A percentile compares a stretch with the other conserved stretches of the same genome.
These are phyloP conservation scores for Hanleya hanleyi DNA, from an alignment of 2,888 invertebrate genomes.

Conservation along the genomic window DNA sequence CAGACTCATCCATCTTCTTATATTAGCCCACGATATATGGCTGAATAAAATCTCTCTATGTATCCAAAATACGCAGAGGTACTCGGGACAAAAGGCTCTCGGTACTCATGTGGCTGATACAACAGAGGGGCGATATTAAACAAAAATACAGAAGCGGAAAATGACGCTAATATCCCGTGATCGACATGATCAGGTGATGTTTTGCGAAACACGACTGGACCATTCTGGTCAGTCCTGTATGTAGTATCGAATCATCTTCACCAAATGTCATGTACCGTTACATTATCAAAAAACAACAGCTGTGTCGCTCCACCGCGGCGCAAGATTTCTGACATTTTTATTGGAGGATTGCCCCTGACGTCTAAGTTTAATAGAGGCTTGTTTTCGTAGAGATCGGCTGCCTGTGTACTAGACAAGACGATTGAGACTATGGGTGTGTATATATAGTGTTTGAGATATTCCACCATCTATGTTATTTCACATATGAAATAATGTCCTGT, in stretches of 20 bases:
- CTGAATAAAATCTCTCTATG: neutral
- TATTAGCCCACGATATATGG: neutral
- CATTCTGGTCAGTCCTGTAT: neutral
- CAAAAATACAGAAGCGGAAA: neutral
- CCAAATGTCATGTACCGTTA: slow-evolving; percentile 3
- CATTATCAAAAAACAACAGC: slow-evolving; percentile 12
- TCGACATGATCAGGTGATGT: neutral
- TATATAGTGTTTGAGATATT: no score
- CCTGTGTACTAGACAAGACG: no score
- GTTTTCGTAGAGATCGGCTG: neutral
- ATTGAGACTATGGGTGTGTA: no score
- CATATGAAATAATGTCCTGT: no score
- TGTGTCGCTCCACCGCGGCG: slow-evolving; percentile 1
- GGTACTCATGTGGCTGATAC: no score
- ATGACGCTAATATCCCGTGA: neutral
- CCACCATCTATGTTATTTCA: no score
- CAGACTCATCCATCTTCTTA: slow-evolving; percentile 1
- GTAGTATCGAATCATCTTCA: slow-evolving; percentile 3
- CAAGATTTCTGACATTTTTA: slow-evolving; percentile 7
- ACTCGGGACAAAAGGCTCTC: no score
- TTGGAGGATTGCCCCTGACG: slow-evolving; percentile 2
- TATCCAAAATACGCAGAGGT: neutral
- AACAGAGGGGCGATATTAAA: neutral
- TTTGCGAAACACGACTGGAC: neutral
- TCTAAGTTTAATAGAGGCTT: slow-evolving; percentile 4